Evolutionary conservation across 2,113 vertebrate species (phyloP), one percentile per base, ranked within the genome.

Genomic region (Lophura nycthemera): DNA sequence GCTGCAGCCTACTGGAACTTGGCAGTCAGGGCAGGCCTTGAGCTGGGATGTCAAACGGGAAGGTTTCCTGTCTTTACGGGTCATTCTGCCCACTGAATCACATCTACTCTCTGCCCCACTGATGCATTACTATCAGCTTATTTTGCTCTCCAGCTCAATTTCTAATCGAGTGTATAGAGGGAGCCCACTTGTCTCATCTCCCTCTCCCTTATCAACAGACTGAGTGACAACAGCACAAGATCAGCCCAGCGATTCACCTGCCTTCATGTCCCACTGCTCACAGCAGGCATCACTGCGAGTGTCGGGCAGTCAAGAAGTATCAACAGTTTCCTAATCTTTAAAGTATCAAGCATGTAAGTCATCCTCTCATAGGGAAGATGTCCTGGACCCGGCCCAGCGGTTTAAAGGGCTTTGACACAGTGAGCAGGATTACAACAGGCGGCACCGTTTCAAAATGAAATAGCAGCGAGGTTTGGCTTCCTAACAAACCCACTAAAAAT

Each of bases 281-380:
- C 52, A 90, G 95, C 82, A 17, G 61, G 61, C 60, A 63, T 0
- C 0, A 88, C 90, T 59, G 5, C 38, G 91, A 96, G 89, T 78
- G 83, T 95, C 94, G 94, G 76, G 43, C 73, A 91, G 86, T 50
- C 90, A 95, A 66, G 76, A 96, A 92, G 93, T 85, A 90, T 83
- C 17, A 0, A 86, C 74, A 82, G 87, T 52, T 60, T 57, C 57
- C 81, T 83, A 82, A 93, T 94, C 88, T 96, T 95, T 72, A 81
- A 56, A 78, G 64, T 81, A 93, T 93, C 88, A 96, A 92, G 95
- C 93, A 97, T 43, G 64, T 79, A 96, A 90, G 66, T 70, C 83
- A 95, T 80, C 61, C 64, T 60, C 77, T 89, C 83, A 29, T 47
- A 76, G 29, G 48, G 79, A 82, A 95, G 95, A 96, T 77, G 73